Conservation (phyloP, 2,888 invertebrate genomes). For the Synanthedon myopaeformis region DNA sequence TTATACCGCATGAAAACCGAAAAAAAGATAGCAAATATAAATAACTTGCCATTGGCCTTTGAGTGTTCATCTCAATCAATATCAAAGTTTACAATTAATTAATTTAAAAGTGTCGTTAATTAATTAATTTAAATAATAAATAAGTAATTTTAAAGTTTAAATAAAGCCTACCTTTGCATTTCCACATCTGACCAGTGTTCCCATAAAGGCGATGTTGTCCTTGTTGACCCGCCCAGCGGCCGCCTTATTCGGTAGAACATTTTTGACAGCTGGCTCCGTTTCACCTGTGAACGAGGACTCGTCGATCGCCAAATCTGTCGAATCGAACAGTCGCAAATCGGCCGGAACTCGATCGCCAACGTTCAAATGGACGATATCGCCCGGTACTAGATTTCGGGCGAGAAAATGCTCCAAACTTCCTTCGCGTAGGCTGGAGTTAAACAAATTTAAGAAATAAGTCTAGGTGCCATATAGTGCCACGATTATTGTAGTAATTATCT, state of each 20-base stretch:
- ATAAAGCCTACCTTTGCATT: slow-evolving; percentile 83
- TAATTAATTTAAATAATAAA: too few relatives aligned
- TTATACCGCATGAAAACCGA: too few relatives aligned
- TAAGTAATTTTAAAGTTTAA: too few relatives aligned
- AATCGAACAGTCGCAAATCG: slow-evolving; percentile 93
- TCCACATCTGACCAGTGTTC: slow-evolving; percentile 95
- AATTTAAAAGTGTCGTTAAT: too few relatives aligned
- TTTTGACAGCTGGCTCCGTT: slow-evolving; percentile 91
- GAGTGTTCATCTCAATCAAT: too few relatives aligned
- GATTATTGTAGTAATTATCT: too few relatives aligned
- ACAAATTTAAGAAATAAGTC: background rate
- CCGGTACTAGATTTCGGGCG: slow-evolving; percentile 96
- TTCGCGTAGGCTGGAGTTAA: slow-evolving; percentile 79
- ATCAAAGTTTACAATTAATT: too few relatives aligned
- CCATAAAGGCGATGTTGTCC: slow-evolving; percentile 97
- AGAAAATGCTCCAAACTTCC: slow-evolving; percentile 89
- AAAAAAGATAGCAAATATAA: too few relatives aligned
- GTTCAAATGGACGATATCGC: slow-evolving; percentile 92
- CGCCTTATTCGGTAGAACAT: slow-evolving; percentile 73
- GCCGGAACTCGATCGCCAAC: slow-evolving; percentile 98
- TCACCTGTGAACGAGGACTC: slow-evolving; percentile 99
- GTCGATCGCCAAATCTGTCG: slow-evolving; percentile 93
- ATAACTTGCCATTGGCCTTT: too few relatives aligned
- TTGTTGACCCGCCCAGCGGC: slow-evolving; percentile 77
- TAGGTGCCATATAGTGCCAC: too few relatives aligned